Conservation (phyloP, 2,888 invertebrate genomes). For the Diplazon laetatorius region DNA sequence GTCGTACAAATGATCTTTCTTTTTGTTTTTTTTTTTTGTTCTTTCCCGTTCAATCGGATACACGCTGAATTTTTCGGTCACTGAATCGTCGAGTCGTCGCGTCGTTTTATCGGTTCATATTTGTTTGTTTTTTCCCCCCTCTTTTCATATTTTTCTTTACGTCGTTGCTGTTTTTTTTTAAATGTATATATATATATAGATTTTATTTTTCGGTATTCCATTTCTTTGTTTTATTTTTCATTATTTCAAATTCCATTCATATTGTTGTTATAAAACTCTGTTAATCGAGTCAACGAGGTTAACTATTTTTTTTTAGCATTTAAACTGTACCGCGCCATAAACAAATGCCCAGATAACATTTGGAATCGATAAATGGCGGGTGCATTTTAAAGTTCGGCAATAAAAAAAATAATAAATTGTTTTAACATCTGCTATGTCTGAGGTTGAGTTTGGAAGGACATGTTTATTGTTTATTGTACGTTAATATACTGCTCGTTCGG, state of each 20-base stretch:
- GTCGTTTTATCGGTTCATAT: constrained; percentile 41
- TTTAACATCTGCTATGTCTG: constrained; percentile 80
- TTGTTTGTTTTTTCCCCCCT: background rate
- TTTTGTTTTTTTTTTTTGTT: constrained; percentile 6
- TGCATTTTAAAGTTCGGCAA: constrained; percentile 64
- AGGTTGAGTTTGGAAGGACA: constrained; percentile 82
- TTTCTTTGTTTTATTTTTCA: too few species aligned
- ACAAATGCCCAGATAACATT: constrained; percentile 45
- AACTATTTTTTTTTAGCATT: too few species aligned
- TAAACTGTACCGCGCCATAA: constrained; percentile 51
- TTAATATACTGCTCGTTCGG: constrained; percentile 72
- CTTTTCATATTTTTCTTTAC: too few species aligned
- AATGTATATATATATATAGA: too few species aligned
- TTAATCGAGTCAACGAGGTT: too few species aligned
- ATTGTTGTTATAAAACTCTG: too few species aligned
- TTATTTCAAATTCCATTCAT: too few species aligned
- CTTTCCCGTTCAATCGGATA: constrained; percentile 53
- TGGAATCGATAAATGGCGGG: constrained; percentile 45
- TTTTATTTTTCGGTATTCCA: too few species aligned
- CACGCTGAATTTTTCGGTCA: constrained; percentile 45
- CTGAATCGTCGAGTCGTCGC: constrained; percentile 48
- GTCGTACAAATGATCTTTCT: constrained; percentile 38
- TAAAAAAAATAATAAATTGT: constrained; percentile 80
- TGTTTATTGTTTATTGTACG: constrained; percentile 77
- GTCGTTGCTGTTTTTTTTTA: constrained; percentile 1